Evolutionary conservation across 2,113 vertebrate genomes (phyloP), one percentile per base, ranked within the genome.

Genomic region (Amia ocellicauda): DNA sequence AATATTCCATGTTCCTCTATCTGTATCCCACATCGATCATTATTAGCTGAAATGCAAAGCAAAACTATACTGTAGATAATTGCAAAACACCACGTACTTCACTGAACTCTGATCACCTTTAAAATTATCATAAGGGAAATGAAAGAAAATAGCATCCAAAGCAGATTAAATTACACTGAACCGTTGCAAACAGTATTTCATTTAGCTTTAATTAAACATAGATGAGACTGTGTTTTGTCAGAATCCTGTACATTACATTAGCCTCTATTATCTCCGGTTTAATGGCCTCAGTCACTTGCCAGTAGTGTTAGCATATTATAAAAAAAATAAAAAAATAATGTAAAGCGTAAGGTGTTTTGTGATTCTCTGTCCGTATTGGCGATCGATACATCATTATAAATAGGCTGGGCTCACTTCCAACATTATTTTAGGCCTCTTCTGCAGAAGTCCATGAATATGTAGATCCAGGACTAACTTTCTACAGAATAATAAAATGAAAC

Each of bases 121-220:
- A 29, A 26, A 59, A 57, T 19, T 53, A 41, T 43, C 42, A 22
- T 19, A 17, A 23, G 43, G 54, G 5, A 26, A 51, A 58, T 52
- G 14, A 53, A 45, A 60, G 29, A 53, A 52, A 52, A 27, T 24
- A 5, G 23, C 45, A 52, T 53, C 47, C 45, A 43, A 41, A 43
- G n/a, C 14, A 53, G 57, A 66, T 66, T 59, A 66, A 66, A 66
- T 60, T 66, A 52, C 51, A 66, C 49, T 22, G 43, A 59, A 49
- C 13, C 23, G 22, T 59, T 51, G 17, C 55, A 66, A 66, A 45
- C 43, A 58, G 49, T 51, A 50, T 58, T 59, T 66, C 7, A 40
- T 42, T 49, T 53, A 3, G 36, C 24, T 66, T 66, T 66, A 60
- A 66, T 60, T 52, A 53, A 23, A 60, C 45, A 60, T 53, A 52